Conservation (phyloP, 2,888 invertebrate species). For the Apantesis nais region DNA sequence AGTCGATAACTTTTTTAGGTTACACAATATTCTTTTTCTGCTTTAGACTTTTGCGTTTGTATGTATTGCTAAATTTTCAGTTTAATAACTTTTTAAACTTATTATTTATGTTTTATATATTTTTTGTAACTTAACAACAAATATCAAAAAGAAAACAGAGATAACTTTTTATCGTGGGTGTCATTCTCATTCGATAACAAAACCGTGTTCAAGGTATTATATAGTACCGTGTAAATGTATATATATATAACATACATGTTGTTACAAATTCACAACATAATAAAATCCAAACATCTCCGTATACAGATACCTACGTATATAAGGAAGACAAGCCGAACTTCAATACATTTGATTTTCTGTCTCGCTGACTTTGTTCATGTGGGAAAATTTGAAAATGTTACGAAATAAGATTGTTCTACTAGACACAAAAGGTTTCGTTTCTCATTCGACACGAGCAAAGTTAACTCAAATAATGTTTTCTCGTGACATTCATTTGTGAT, state of each 20-base stretch:
- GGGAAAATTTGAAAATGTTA: slow-evolving; percentile 44
- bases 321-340: slow-evolving; percentile 37
- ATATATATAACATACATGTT: neutral
- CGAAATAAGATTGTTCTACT: slow-evolving; percentile 39
- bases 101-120: too few relatives aligned
- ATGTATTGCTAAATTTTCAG: neutral
- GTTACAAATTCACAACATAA: slow-evolving; percentile 9
- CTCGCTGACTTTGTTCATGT: slow-evolving; percentile 41
- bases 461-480: slow-evolving; percentile 22
- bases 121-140: neutral
- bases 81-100: neutral
- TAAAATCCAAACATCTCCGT: slow-evolving; percentile 24
- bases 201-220: neutral
- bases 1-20: neutral
- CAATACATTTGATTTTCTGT: slow-evolving; percentile 53
- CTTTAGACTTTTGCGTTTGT: neutral
- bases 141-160: neutral
- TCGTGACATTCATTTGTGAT: neutral
- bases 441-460: slow-evolving; percentile 21
- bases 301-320: slow-evolving; percentile 25
- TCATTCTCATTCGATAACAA: neutral
- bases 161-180: neutral
- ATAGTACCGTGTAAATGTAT: neutral
- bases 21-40: neutral
- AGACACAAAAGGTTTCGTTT: slow-evolving; percentile 45